phyloP scores from a whole-genome alignment of 1,140 invertebrate species.

The Brachystomella parvula region DNA sequence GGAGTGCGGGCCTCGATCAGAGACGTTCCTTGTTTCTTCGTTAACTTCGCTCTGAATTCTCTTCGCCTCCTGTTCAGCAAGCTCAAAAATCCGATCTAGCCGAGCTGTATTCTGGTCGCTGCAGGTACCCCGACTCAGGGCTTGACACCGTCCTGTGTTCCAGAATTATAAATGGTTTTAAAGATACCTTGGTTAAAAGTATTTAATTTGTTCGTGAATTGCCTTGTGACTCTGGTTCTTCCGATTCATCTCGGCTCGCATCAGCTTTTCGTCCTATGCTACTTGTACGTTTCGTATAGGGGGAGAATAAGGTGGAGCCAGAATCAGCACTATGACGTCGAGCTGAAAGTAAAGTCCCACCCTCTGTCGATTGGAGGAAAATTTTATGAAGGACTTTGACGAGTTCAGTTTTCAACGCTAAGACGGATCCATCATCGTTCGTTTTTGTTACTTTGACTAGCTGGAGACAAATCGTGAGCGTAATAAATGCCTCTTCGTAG shows the following conservation, averaged over 20 bases:
- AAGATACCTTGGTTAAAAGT: too few species aligned
- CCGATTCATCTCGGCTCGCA: neutral
- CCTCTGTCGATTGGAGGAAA: conserved; percentile 18
- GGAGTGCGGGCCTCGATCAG: neutral
- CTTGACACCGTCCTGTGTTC: too few species aligned
- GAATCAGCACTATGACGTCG: neutral
- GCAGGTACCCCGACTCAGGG: too few species aligned
- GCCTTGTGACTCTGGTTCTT: neutral
- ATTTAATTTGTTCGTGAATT: too few species aligned
- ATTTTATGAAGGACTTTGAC: conserved; percentile 30
- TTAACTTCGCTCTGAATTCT: conserved; percentile 7
- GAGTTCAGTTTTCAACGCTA: conserved; percentile 21
- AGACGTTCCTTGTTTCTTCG: neutral
- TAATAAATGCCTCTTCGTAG: conserved; percentile 59
- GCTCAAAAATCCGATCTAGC: conserved; percentile 13
- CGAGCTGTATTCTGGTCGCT: neutral
- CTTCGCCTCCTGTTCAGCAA: conserved; percentile 10
- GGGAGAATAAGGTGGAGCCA: neutral
- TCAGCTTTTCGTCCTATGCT: neutral
- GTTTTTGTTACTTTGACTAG: conserved; percentile 42
- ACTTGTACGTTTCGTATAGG: conserved; percentile 2
- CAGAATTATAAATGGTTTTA: too few species aligned
- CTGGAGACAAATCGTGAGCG: conserved; percentile 54
- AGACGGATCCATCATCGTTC: neutral
- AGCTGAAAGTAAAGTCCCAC: neutral